Base-by-base conservation (phyloP, 2,888 invertebrate species). In the Orthosia incerta region DNA sequence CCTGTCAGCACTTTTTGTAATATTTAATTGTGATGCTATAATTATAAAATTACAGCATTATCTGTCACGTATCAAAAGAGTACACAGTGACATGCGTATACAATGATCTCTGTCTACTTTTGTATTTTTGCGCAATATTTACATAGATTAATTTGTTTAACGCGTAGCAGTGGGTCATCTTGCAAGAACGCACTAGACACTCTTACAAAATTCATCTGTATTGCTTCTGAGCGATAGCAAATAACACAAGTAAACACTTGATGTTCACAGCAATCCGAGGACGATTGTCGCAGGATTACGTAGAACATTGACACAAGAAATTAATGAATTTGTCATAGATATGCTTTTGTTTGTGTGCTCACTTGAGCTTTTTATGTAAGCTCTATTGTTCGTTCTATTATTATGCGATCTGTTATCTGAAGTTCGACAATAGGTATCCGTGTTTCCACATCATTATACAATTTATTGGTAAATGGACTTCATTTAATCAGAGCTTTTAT, bases 131-230 rank as follows among this genome's bases (percentile, higher is more conserved):
- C 91, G 76, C 89, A 94, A 94, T 92, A 89, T 94, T 91, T 92
- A 86, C 89, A 89, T 89, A 91, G 87, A 91, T 90, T 89, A 89
- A 90, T 91, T 91, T 91, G 90, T 91, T 89, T 87, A 87, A 88
- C 88, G 82, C 85, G 87, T 87, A 83, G 74, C 79, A 82, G 80
- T 80, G 70, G 81, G 79, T 74, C 68, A 73, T 87, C 84, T 81
- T 61, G 84, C 74, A 87, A 90, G 71, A 76, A 72, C 74, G 31
- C 71, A 74, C 79, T 80, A 85, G 82, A 86, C 82, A 86, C 82
- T 79, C 74, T 91, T 92, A 88, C 91, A 90, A 92, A 89, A 91
- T 84, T 86, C 80, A 73, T 84, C 80, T 80, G 80, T 86, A 74
- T 74, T 76, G 85, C 86, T 82, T 75, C 76, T 88, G 85, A 86